A percentile compares a stretch with the other conserved stretches of the same genome.
These are phyloP conservation scores for Dastarcus helophoroides DNA, from an alignment of 2,888 invertebrate genomes.

Conservation along the genomic window DNA sequence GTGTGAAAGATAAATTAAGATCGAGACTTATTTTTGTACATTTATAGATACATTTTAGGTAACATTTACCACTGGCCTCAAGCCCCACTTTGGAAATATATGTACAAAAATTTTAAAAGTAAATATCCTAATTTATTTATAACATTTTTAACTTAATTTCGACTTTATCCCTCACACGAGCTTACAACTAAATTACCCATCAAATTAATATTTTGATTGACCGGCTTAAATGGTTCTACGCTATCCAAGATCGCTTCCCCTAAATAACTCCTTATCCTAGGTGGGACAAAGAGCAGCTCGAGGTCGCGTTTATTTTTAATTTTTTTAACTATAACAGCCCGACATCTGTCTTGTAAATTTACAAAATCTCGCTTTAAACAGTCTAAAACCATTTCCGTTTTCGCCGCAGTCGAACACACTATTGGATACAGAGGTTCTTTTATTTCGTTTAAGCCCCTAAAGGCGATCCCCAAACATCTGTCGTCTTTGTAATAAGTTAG, in stretches of 20 bases:
- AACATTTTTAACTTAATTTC: slow-evolving; percentile 5
- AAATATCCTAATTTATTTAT: background rate
- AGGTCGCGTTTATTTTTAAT: slow-evolving; percentile 41
- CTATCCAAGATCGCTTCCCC: slow-evolving; percentile 41
- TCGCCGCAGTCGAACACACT: slow-evolving; percentile 61
- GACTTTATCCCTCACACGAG: slow-evolving; percentile 5
- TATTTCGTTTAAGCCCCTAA: slow-evolving; percentile 50
- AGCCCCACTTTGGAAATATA: slow-evolving; percentile 13
- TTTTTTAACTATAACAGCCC: slow-evolving; percentile 48
- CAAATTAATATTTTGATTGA: slow-evolving; percentile 25
- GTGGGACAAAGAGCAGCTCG: slow-evolving; percentile 46
- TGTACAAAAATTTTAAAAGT: slow-evolving; percentile 6
- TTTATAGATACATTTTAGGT: too few species aligned
- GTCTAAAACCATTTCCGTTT: slow-evolving; percentile 58
- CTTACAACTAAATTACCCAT: slow-evolving; percentile 26
- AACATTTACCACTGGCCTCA: slow-evolving; percentile 22
- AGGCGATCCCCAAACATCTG: slow-evolving; percentile 56
- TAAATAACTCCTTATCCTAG: slow-evolving; percentile 45
- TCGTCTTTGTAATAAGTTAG: slow-evolving; percentile 62
- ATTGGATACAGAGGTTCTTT: slow-evolving; percentile 55
- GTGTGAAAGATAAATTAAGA: too few species aligned
- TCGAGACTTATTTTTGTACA: too few species aligned
- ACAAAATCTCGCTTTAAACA: slow-evolving; percentile 50
- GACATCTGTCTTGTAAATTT: slow-evolving; percentile 56
- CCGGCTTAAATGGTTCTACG: slow-evolving; percentile 28